phyloP scores from a whole-genome alignment of 2,113 vertebrate genomes.

The Colossoma macropomum region DNA sequence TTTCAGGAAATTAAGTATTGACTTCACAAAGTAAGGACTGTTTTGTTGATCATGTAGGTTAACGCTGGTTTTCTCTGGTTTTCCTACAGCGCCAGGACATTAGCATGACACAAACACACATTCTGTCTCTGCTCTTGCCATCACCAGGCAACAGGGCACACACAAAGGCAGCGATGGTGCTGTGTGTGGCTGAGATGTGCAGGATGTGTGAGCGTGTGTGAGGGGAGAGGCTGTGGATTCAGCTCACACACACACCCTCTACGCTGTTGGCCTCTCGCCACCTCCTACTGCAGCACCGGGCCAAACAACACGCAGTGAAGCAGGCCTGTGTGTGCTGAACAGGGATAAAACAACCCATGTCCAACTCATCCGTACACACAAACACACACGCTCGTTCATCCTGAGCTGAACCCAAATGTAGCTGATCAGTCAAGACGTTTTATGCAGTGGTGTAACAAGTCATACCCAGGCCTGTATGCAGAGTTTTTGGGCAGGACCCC shows the following conservation, averaged over 20 bases:
- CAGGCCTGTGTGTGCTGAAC: slow-evolving; percentile 32
- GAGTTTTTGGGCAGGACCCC: too few species aligned
- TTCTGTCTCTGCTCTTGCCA: slow-evolving; percentile 51
- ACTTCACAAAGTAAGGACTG: too few species aligned
- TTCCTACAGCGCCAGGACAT: not conserved
- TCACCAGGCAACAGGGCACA: slow-evolving; percentile 72
- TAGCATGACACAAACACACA: slow-evolving; percentile 28
- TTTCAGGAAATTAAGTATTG: too few species aligned
- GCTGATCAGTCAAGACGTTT: too few species aligned
- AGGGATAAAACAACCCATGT: slow-evolving; percentile 23
- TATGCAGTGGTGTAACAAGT: too few species aligned
- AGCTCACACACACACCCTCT: slow-evolving; percentile 12
- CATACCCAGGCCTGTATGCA: too few species aligned
- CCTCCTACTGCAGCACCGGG: slow-evolving; percentile 21
- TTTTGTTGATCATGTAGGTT: too few species aligned
- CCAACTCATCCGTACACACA: slow-evolving; percentile 15
- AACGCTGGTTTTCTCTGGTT: too few species aligned
- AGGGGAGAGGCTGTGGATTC: slow-evolving; percentile 46
- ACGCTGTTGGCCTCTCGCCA: slow-evolving; percentile 10
- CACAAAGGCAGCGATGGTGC: slow-evolving; percentile 64
- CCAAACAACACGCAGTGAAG: slow-evolving; percentile 28
- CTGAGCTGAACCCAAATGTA: too few species aligned
- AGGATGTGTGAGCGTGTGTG: slow-evolving; percentile 52
- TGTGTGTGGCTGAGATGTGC: slow-evolving; percentile 54
- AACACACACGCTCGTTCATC: not conserved